These are phyloP conservation scores for Carassius auratus DNA, from an alignment of 2,113 vertebrate species.

Conservation along the genomic window DNA sequence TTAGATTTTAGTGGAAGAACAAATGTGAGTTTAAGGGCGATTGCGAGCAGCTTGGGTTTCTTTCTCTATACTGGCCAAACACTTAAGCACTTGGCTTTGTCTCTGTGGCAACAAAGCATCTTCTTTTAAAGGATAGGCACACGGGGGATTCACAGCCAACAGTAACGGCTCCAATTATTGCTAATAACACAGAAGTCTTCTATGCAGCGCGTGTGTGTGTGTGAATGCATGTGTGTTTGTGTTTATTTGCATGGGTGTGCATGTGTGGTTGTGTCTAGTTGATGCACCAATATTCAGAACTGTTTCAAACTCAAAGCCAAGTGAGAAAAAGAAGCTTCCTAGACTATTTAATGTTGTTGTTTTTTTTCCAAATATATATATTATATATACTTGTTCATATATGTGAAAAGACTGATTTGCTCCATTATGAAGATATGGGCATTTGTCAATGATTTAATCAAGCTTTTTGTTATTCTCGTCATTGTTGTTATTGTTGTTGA, in stretches of 20 bases:
- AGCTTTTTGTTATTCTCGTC: slow-evolving; percentile 45
- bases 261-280: slow-evolving; percentile 39
- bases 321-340: slow-evolving; percentile 57
- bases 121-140: slow-evolving; percentile 63
- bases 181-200: slow-evolving; percentile 66
- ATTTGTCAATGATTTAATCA: slow-evolving; percentile 51
- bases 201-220: slow-evolving; percentile 69
- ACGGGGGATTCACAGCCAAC: slow-evolving; percentile 47
- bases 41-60: slow-evolving; percentile 42
- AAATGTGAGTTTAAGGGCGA: slow-evolving; percentile 39
- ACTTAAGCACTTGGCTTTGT: slow-evolving; percentile 64
- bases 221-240: slow-evolving; percentile 48
- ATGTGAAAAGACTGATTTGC: slow-evolving; percentile 57
- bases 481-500: not conserved
- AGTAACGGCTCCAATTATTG: slow-evolving; percentile 60
- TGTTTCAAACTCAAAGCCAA: slow-evolving; percentile 53
- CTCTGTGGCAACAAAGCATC: slow-evolving; percentile 66
- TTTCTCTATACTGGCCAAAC: slow-evolving; percentile 50
- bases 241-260: slow-evolving; percentile 39
- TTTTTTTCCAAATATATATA: slow-evolving; percentile 55
- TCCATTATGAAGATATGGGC: slow-evolving; percentile 26
- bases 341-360: slow-evolving; percentile 66
- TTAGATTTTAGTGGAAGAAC: slow-evolving; percentile 38
- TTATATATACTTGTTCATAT: slow-evolving; percentile 55
- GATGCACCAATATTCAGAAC: slow-evolving; percentile 50